phyloP scores from a whole-genome alignment of 1,140 invertebrate species.

The Drosophila mojavensis region DNA sequence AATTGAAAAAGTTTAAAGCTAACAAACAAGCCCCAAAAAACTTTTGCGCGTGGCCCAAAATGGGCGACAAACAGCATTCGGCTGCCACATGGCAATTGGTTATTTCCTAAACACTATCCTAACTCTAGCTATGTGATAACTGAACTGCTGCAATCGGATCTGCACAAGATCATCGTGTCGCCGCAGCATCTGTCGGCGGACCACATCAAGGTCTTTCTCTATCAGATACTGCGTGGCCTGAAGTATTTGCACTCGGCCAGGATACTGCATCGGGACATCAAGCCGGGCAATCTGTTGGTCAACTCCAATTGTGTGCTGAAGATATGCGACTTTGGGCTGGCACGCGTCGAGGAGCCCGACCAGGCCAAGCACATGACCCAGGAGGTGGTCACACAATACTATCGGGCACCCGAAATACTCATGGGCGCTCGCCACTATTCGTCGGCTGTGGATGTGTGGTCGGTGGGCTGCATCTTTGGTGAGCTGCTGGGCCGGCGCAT shows the following conservation, averaged over 20 bases:
- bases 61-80: not conserved
- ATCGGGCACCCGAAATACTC: constrained; percentile 98
- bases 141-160: constrained; percentile 99
- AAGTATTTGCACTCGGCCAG: constrained; percentile 99
- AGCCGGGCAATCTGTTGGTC: constrained; percentile 99
- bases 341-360: constrained; percentile 96
- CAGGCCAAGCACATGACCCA: constrained; percentile 98
- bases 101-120: constrained; percentile 50
- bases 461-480: constrained; percentile 99
- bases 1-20: constrained; percentile 74
- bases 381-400: constrained; percentile 99
- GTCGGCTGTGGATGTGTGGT: constrained; percentile 98
- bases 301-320: constrained; percentile 99
- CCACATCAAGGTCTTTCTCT: constrained; percentile 99
- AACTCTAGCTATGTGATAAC: constrained; percentile 97
- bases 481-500: constrained; percentile 97
- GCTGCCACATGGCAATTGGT: constrained; percentile 7
- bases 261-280: constrained; percentile 99
- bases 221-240: constrained; percentile 99
- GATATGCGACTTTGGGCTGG: constrained; percentile 99
- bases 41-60: not conserved
- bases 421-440: constrained; percentile 99
- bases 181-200: constrained; percentile 98
- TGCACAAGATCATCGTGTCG: constrained; percentile 99
- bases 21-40: constrained; percentile 52